Conservation (phyloP, 2,797 vertebrate genomes). For the Clarias laeviceps region DNA sequence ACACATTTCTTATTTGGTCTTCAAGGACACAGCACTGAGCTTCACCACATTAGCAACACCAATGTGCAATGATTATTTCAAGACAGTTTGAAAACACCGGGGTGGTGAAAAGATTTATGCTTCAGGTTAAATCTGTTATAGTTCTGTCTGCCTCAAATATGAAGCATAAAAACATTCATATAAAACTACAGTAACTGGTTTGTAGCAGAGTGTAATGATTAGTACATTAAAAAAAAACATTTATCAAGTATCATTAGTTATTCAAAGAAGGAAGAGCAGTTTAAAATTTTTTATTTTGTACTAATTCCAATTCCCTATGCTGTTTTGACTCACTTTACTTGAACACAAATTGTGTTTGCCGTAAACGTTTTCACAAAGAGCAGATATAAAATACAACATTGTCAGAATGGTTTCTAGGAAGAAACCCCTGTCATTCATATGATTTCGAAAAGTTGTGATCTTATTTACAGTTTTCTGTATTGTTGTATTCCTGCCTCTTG, state of each 20-base stretch:
- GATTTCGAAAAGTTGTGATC: constrained; percentile 63
- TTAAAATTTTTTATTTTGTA: neutral
- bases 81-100: constrained; percentile 42
- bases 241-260: neutral
- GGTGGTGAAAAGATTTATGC: constrained; percentile 41
- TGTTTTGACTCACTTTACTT: neutral
- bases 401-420: constrained; percentile 33
- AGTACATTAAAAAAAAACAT: neutral
- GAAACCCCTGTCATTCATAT: constrained; percentile 66
- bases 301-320: neutral
- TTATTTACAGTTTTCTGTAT: constrained; percentile 76
- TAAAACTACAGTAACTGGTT: constrained; percentile 2
- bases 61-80: constrained; percentile 44
- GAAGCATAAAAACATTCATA: constrained; percentile 7
- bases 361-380: neutral
- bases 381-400: neutral
- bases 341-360: neutral
- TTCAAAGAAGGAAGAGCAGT: neutral
- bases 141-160: neutral
- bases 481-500: constrained; percentile 71
- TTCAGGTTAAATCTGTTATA: constrained; percentile 19
- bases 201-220: neutral
- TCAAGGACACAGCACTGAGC: constrained; percentile 80
- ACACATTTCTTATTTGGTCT: constrained; percentile 80
- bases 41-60: constrained; percentile 52